These are phyloP conservation scores for Melopsittacus undulatus DNA, from an alignment of 2,797 vertebrate species.

Conservation along the genomic window DNA sequence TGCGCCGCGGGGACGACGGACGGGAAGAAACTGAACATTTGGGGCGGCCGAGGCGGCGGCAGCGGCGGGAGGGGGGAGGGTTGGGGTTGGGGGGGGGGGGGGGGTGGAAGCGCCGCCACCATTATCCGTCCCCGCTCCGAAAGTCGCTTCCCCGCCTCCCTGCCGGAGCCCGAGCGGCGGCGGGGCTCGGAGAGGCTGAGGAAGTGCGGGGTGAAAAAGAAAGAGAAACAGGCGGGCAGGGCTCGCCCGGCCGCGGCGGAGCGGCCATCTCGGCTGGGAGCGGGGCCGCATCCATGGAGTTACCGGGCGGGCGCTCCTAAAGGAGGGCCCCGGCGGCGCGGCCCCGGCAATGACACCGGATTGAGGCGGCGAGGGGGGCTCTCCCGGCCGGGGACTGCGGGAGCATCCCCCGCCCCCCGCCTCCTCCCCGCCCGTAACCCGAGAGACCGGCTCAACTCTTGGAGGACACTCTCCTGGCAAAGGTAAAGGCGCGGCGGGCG, in stretches of 20 bases:
- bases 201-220: slow-evolving; percentile 76
- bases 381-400: slow-evolving; percentile 71
- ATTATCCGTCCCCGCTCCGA: slow-evolving; percentile 50
- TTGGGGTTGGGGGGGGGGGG: neutral
- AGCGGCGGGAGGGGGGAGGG: neutral
- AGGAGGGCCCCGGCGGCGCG: slow-evolving; percentile 55
- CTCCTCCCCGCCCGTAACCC: slow-evolving; percentile 48
- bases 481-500: slow-evolving; percentile 68
- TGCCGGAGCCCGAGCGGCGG: slow-evolving; percentile 47
- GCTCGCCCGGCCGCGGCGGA: slow-evolving; percentile 73
- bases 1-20: neutral
- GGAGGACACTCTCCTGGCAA: slow-evolving; percentile 60
- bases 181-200: slow-evolving; percentile 66
- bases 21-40: slow-evolving; percentile 13
- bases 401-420: slow-evolving; percentile 75
- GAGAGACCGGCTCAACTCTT: slow-evolving; percentile 48
- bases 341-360: slow-evolving; percentile 70
- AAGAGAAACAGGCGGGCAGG: slow-evolving; percentile 75
- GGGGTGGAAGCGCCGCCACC: slow-evolving; percentile 41
- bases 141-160: slow-evolving; percentile 76
- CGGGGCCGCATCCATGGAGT: slow-evolving; percentile 74
- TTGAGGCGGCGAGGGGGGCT: slow-evolving; percentile 67
- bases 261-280: slow-evolving; percentile 78
- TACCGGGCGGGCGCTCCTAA: slow-evolving; percentile 74
- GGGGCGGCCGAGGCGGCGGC: slow-evolving; percentile 36